Evolutionary conservation across 1,140 invertebrate genomes (phyloP).

Genomic region (Pomacea maculata): DNA sequence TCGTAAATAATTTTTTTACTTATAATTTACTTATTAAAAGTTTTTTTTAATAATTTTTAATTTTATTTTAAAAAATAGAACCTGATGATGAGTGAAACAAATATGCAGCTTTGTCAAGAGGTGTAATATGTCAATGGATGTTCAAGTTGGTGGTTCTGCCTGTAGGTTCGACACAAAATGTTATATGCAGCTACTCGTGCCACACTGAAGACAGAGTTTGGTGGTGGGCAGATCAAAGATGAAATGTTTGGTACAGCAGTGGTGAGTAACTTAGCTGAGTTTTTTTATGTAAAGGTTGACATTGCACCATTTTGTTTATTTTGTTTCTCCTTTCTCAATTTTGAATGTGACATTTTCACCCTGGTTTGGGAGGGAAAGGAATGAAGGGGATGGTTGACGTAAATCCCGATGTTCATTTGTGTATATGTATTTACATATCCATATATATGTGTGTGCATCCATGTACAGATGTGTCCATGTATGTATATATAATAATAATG

Average conservation of each 20-base stretch:
- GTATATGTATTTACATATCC: neutral
- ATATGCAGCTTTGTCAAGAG: no score
- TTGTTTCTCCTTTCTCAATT: neutral
- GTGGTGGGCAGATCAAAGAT: conserved; percentile 86
- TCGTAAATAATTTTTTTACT: no score
- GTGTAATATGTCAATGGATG: no score
- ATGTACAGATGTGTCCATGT: neutral
- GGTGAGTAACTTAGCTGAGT: conserved; percentile 66
- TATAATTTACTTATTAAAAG: no score
- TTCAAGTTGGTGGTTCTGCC: neutral
- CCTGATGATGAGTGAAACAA: no score
- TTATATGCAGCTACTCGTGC: conserved; percentile 98
- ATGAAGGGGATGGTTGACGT: no score
- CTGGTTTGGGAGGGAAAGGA: no score
- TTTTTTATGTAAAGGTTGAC: neutral
- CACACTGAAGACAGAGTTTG: conserved; percentile 96
- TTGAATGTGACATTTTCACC: no score
- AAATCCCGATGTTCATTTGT: neutral
- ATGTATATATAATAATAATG: neutral
- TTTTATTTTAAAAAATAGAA: no score
- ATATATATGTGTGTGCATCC: neutral
- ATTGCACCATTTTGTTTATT: neutral
- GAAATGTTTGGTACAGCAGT: conserved; percentile 86
- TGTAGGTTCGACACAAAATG: conserved; percentile 88
- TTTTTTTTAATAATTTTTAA: no score